A percentile compares a stretch with the other conserved stretches of the same genome.
These are phyloP conservation scores for Poicephalus gulielmi DNA, from an alignment of 2,113 vertebrate genomes.

Conservation along the genomic window DNA sequence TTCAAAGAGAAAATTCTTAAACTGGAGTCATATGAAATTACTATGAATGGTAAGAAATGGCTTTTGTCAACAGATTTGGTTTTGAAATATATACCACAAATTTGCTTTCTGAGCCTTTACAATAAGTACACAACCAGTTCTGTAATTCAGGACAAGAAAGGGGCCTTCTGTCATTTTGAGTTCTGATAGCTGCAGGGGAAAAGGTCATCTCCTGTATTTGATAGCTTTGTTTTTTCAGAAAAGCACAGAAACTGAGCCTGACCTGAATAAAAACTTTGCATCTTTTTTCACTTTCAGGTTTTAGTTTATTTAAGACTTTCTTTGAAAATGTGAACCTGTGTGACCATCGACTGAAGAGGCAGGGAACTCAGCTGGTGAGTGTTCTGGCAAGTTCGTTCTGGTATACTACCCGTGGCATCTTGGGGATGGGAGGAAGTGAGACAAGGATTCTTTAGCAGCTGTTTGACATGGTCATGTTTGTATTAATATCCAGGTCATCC, in stretches of 20 bases:
- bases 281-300: slow-evolving; percentile 79
- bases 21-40: slow-evolving; percentile 97
- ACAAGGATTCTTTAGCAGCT: neutral
- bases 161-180: neutral
- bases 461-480: neutral
- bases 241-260: neutral
- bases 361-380: slow-evolving; percentile 96
- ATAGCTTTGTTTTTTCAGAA: neutral
- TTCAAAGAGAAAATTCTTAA: slow-evolving; percentile 99
- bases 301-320: slow-evolving; percentile 99
- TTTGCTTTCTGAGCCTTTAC: neutral
- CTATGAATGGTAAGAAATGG: slow-evolving; percentile 90
- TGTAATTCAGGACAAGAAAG: neutral
- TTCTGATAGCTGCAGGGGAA: neutral
- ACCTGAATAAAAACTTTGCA: neutral
- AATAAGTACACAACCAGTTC: neutral
- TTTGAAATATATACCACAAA: neutral
- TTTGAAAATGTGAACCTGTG: slow-evolving; percentile 99
- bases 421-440: neutral
- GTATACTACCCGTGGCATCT: neutral
- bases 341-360: slow-evolving; percentile 96
- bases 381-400: neutral
- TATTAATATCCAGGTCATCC: neutral
- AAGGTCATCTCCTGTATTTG: neutral
- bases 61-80: neutral